phyloP scores from a whole-genome alignment of 2,113 vertebrate genomes.

The Chroicocephalus ridibundus region DNA sequence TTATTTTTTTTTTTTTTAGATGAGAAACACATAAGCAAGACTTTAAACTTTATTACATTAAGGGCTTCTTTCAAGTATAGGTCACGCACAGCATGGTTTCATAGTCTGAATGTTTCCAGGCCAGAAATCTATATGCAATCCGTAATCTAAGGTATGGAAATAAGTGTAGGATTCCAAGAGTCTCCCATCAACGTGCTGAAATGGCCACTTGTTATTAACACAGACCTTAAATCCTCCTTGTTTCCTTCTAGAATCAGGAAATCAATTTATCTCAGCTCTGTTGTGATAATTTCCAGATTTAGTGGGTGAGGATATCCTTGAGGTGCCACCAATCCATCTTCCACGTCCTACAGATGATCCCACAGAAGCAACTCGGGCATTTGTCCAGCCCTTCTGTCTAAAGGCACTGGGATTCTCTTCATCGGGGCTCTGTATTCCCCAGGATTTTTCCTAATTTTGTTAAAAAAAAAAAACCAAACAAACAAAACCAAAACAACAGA shows the following conservation, averaged over 20 bases:
- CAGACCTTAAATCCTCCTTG: not conserved
- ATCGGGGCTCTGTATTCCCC: rapidly evolving
- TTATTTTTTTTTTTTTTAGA: not conserved
- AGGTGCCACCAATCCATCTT: too few species aligned
- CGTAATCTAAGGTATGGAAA: not conserved
- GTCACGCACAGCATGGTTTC: not conserved
- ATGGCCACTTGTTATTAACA: not conserved
- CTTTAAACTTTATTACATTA: rapidly evolving
- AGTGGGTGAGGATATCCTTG: not conserved
- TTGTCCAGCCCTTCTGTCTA: not conserved
- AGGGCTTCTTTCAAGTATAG: not conserved
- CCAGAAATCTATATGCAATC: not conserved
- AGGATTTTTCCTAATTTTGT: not conserved
- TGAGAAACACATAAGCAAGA: not conserved
- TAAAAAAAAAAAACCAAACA: not conserved
- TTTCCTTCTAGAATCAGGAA: not conserved
- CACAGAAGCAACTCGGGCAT: rapidly evolving
- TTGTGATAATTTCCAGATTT: not conserved
- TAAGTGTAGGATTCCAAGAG: too few species aligned
- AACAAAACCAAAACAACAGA: too few species aligned
- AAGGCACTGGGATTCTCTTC: rapidly evolving
- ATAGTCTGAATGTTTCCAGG: not conserved
- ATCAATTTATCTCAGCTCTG: not conserved
- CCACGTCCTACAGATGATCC: too few species aligned
- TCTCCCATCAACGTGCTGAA: rapidly evolving